phyloP scores from a whole-genome alignment of 2,888 invertebrate species.

The Pseudoips prasinana region DNA sequence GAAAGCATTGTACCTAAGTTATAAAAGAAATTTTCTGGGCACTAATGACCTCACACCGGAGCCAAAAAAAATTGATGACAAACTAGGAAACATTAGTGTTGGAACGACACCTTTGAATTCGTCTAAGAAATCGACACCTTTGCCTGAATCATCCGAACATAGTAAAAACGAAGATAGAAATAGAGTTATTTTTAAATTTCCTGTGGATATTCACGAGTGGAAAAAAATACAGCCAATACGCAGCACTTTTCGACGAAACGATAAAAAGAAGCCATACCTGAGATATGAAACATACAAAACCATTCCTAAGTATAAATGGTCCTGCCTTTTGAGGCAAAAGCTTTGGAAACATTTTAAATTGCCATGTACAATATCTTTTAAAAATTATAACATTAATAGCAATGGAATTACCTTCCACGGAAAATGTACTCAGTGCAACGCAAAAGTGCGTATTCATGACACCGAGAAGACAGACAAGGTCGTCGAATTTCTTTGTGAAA shows the following conservation, averaged over 20 bases:
- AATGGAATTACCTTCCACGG: constrained; percentile 16
- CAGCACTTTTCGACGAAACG: constrained; percentile 17
- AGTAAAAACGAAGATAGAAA: constrained; percentile 11
- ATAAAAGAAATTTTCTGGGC: constrained; percentile 13
- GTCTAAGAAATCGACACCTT: constrained; percentile 14
- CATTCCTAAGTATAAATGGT: constrained; percentile 14
- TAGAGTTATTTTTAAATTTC: constrained; percentile 14
- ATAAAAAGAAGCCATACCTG: constrained; percentile 13
- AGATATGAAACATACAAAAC: constrained; percentile 15
- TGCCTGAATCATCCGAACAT: constrained; percentile 10
- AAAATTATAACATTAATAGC: constrained; percentile 14
- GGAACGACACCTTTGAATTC: constrained; percentile 15
- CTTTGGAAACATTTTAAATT: constrained; percentile 16
- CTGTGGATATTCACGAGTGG: constrained; percentile 15
- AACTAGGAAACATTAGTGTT: constrained; percentile 15
- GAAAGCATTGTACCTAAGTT: constrained; percentile 16
- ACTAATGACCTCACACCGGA: constrained; percentile 13
- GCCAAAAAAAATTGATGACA: constrained; percentile 14
- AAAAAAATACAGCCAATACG: constrained; percentile 16
- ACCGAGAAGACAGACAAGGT: constrained; percentile 13
- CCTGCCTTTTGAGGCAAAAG: constrained; percentile 16
- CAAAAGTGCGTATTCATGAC: constrained; percentile 16
- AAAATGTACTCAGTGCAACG: constrained; percentile 15
- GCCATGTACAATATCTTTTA: constrained; percentile 15
- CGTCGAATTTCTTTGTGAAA: constrained; percentile 15